These are phyloP conservation scores for Invenusta paracnida DNA, from an alignment of 2,888 invertebrate genomes.

Conservation along the genomic window DNA sequence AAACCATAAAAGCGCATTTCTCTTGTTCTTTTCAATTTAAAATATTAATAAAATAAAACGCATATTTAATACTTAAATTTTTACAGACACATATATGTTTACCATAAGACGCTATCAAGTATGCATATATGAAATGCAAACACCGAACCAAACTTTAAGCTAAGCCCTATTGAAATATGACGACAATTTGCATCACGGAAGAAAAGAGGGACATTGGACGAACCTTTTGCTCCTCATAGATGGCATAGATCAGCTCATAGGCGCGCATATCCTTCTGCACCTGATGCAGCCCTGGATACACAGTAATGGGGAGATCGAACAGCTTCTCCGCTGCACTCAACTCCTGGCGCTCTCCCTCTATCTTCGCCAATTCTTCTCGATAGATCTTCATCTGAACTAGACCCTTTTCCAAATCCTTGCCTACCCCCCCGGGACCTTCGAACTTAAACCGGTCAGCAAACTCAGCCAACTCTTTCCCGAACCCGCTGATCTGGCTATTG, in stretches of 20 bases:
- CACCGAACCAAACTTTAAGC: no score
- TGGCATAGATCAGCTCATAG: conserved; percentile 71
- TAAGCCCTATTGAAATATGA: no score
- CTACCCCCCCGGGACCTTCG: conserved; percentile 76
- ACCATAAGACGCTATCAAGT: no score
- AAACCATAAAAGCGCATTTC: no score
- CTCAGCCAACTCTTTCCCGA: conserved; percentile 65
- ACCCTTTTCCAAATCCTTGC: conserved; percentile 73
- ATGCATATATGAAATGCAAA: no score
- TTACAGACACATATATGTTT: no score
- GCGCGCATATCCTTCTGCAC: conserved; percentile 62
- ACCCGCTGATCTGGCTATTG: conserved; percentile 70
- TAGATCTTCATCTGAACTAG: conserved; percentile 60
- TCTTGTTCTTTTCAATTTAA: no score
- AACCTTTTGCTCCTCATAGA: conserved; percentile 73
- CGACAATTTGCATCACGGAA: no score
- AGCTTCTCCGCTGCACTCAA: conserved; percentile 74
- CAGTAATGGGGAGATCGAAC: conserved; percentile 78
- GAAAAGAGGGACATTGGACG: no score
- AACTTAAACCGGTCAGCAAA: conserved; percentile 72
- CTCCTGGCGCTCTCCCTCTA: conserved; percentile 68
- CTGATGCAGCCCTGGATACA: conserved; percentile 71
- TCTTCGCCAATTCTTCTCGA: conserved; percentile 66
- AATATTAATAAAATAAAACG: no score
- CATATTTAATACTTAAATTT: no score